These are phyloP conservation scores for Ericerus pela DNA, from an alignment of 1,140 invertebrate genomes.

Conservation along the genomic window DNA sequence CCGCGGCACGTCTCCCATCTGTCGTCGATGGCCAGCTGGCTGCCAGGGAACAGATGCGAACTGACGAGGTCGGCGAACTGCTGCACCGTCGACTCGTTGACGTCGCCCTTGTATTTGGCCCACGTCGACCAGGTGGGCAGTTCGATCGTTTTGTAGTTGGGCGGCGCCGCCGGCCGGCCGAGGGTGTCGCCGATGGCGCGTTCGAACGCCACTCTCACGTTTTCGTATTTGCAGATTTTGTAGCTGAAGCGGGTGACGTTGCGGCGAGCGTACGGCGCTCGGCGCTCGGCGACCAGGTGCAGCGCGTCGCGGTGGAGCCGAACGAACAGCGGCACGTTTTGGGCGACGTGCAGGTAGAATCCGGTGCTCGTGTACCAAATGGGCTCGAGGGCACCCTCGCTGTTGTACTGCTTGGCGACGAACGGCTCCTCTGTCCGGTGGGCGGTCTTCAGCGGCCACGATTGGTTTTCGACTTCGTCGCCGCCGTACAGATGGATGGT, in stretches of 20 bases:
- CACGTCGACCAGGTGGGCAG: slow-evolving; percentile 79
- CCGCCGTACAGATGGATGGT: slow-evolving; percentile 17
- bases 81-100: slow-evolving; percentile 48
- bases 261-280: neutral
- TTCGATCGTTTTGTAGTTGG: slow-evolving; percentile 47
- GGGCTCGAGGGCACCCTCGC: slow-evolving; percentile 17
- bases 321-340: slow-evolving; percentile 16
- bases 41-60: slow-evolving; percentile 50
- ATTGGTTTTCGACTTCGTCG: slow-evolving; percentile 13
- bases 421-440: slow-evolving; percentile 8
- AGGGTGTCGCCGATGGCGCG: slow-evolving; percentile 37
- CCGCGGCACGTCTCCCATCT: slow-evolving; percentile 82
- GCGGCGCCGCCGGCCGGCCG: slow-evolving; percentile 39
- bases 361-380: slow-evolving; percentile 19
- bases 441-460: slow-evolving; percentile 16
- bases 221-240: slow-evolving; percentile 31
- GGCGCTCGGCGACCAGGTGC: neutral
- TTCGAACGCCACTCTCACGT: slow-evolving; percentile 45
- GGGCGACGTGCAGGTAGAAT: slow-evolving; percentile 16
- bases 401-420: slow-evolving; percentile 10
- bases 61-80: slow-evolving; percentile 57
- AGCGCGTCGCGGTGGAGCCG: slow-evolving; percentile 32
- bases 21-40: slow-evolving; percentile 82
- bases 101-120: slow-evolving; percentile 56
- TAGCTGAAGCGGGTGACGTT: neutral